These are phyloP conservation scores for Orgyia antiqua DNA, from an alignment of 2,888 invertebrate genomes.

Conservation along the genomic window DNA sequence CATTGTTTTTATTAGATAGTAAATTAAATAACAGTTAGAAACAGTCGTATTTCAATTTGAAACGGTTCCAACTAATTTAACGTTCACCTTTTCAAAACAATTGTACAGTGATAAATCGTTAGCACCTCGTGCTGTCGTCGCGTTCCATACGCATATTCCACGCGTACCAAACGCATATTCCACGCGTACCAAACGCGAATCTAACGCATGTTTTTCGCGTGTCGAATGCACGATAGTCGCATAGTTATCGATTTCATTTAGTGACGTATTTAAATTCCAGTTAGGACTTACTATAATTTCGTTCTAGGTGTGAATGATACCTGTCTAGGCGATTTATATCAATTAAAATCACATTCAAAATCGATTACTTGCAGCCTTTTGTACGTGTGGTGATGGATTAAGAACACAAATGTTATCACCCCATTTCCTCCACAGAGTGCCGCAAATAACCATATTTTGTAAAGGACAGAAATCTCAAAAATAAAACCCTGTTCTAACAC, in stretches of 20 bases:
- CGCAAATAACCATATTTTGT: too few relatives aligned
- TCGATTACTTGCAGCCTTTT: too few relatives aligned
- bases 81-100: conserved; percentile 60
- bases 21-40: too few relatives aligned
- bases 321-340: conserved; percentile 41
- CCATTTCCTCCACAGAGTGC: too few relatives aligned
- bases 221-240: conserved; percentile 12
- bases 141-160: conserved; percentile 22
- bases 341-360: too few relatives aligned
- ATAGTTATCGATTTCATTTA: conserved; percentile 19
- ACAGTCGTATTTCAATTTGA: conserved; percentile 24
- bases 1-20: too few relatives aligned
- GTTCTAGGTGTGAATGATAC: conserved; percentile 51
- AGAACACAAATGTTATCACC: too few relatives aligned
- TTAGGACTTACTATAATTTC: conserved; percentile 15
- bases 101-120: conserved; percentile 55
- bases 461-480: too few relatives aligned
- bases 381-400: too few relatives aligned
- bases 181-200: conserved; percentile 16
- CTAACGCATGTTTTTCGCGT: conserved; percentile 4
- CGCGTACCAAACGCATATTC: conserved; percentile 30
- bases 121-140: conserved; percentile 49
- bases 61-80: conserved; percentile 34
- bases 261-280: conserved; percentile 22
- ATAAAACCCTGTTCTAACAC: too few relatives aligned